A percentile compares a stretch with the other conserved stretches of the same genome.
phyloP scores from a whole-genome alignment of 2,888 invertebrate species.

The Rhagium mordax region DNA sequence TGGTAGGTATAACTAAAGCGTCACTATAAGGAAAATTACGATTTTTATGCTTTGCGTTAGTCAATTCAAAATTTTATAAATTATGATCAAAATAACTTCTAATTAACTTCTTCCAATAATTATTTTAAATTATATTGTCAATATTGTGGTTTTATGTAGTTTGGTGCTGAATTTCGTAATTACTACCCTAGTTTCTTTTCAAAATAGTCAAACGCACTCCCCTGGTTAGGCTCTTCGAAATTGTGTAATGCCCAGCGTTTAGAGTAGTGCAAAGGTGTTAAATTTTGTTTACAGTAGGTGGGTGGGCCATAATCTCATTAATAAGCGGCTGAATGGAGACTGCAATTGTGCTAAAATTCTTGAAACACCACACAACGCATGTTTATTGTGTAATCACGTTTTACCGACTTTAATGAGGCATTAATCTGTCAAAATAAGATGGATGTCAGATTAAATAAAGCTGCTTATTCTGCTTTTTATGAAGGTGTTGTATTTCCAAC shows the following conservation, averaged over 20 bases:
- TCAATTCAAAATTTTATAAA: too few species aligned
- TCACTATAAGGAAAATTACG: too few species aligned
- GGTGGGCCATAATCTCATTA: slow-evolving; percentile 52
- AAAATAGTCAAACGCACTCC: too few species aligned
- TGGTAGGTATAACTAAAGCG: too few species aligned
- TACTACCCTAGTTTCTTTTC: too few species aligned
- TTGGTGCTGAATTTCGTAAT: too few species aligned
- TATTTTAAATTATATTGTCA: too few species aligned
- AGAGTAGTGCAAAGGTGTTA: slow-evolving; percentile 52
- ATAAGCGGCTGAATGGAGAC: slow-evolving; percentile 25
- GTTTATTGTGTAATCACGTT: slow-evolving; percentile 41
- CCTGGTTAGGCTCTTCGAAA: too few species aligned
- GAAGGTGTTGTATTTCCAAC: neutral
- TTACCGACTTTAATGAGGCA: slow-evolving; percentile 28
- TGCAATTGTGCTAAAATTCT: slow-evolving; percentile 14
- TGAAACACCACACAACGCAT: slow-evolving; percentile 9
- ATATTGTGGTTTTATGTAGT: too few species aligned
- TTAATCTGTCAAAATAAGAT: slow-evolving; percentile 13
- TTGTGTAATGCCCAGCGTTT: neutral
- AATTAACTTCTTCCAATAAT: too few species aligned
- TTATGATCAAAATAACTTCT: too few species aligned
- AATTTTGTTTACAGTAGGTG: slow-evolving; percentile 56
- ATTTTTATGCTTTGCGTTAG: too few species aligned
- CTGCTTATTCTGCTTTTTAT: slow-evolving; percentile 4
- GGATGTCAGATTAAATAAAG: slow-evolving; percentile 9